Percentiles rank a stretch among this genome's conserved stretches.
Conservation (phyloP, 2,888 invertebrate genomes). For the Lepidochitona cinerea region DNA sequence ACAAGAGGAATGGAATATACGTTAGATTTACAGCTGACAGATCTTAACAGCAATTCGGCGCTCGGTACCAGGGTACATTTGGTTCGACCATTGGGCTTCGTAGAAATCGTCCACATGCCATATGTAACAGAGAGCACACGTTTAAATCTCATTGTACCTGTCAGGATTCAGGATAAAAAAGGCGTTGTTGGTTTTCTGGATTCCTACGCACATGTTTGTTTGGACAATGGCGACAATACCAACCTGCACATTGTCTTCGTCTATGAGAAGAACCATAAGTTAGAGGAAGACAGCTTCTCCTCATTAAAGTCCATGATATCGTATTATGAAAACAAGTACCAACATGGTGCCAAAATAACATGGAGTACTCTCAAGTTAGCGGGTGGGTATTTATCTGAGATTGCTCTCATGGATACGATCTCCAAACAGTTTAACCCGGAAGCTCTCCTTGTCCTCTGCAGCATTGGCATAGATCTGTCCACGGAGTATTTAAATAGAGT, state of each 20-base stretch:
- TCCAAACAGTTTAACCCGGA: slow-evolving; percentile 81
- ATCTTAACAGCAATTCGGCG: slow-evolving; percentile 35
- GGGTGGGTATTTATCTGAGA: slow-evolving; percentile 64
- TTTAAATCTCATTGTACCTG: slow-evolving; percentile 83
- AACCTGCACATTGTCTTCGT: slow-evolving; percentile 82
- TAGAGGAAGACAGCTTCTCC: slow-evolving; percentile 75
- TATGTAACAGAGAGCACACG: slow-evolving; percentile 95
- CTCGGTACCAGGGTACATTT: slow-evolving; percentile 79
- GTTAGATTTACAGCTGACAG: slow-evolving; percentile 75
- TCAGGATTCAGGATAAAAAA: slow-evolving; percentile 73
- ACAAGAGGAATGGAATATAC: slow-evolving; percentile 89
- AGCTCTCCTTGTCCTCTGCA: slow-evolving; percentile 55
- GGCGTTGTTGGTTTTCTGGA: slow-evolving; percentile 80
- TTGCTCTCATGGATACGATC: slow-evolving; percentile 80
- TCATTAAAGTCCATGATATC: slow-evolving; percentile 78
- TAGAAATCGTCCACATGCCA: slow-evolving; percentile 91
- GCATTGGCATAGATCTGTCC: slow-evolving; percentile 61
- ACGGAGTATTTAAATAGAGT: slow-evolving; percentile 87
- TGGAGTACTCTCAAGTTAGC: slow-evolving; percentile 71
- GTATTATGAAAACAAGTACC: slow-evolving; percentile 77
- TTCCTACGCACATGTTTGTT: slow-evolving; percentile 80
- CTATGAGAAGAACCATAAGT: slow-evolving; percentile 39
- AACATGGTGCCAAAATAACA: slow-evolving; percentile 77
- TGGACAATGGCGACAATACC: slow-evolving; percentile 85
- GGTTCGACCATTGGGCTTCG: slow-evolving; percentile 86